phyloP scores from a whole-genome alignment of 1,140 invertebrate genomes.

The Drosophila grimshawi region DNA sequence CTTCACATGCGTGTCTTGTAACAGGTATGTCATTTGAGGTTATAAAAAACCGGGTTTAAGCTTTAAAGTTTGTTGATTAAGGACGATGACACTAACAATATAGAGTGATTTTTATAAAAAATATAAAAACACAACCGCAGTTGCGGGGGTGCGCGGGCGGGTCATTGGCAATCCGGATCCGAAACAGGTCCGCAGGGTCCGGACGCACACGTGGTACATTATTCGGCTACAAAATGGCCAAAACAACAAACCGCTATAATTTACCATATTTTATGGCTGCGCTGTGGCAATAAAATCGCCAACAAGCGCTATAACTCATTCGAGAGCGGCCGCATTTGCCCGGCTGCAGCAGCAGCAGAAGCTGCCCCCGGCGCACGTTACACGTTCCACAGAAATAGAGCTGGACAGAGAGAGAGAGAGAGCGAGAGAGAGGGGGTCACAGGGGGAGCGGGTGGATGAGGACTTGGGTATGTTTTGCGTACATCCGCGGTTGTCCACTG shows the following conservation, averaged over 20 bases:
- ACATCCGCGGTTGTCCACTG: slow-evolving; percentile 71
- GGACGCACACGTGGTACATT: slow-evolving; percentile 81
- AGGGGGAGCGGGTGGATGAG: slow-evolving; percentile 7
- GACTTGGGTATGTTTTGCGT: slow-evolving; percentile 48
- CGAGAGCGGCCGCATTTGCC: slow-evolving; percentile 65
- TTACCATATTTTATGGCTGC: slow-evolving; percentile 85
- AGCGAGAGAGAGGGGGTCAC: too few species aligned
- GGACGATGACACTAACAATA: background rate
- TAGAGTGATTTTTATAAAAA: slow-evolving; percentile 14
- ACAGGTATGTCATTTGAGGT: too few species aligned
- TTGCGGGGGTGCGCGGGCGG: slow-evolving; percentile 42
- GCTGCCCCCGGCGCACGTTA: slow-evolving; percentile 72
- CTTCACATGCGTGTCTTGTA: too few species aligned
- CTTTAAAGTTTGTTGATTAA: too few species aligned
- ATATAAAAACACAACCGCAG: slow-evolving; percentile 37
- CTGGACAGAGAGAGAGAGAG: background rate
- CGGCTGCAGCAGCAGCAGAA: slow-evolving; percentile 59
- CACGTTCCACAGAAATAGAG: slow-evolving; percentile 29
- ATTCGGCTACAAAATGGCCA: slow-evolving; percentile 84
- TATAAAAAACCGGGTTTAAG: too few species aligned
- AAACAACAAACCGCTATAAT: slow-evolving; percentile 84
- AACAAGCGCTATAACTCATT: slow-evolving; percentile 84
- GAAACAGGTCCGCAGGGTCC: slow-evolving; percentile 65
- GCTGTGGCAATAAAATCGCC: slow-evolving; percentile 84
- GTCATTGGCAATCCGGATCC: slow-evolving; percentile 52